Conservation (phyloP, 2,797 vertebrate genomes). For the Chaenodraco wilsoni region DNA sequence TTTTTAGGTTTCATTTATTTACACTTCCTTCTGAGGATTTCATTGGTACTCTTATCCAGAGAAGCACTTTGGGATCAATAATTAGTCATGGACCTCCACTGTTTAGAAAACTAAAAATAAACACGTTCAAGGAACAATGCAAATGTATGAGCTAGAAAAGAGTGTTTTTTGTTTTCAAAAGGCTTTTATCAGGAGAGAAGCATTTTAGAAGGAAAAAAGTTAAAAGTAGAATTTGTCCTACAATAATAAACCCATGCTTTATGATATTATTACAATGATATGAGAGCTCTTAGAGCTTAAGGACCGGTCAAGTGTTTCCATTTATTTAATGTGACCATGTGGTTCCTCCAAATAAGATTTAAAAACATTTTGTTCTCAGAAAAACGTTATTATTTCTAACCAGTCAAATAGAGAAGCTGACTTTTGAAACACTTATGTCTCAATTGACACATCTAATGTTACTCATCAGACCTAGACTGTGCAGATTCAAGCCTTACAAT, state of each 20-base stretch:
- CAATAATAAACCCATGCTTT: neutral
- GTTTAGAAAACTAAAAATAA: constrained; percentile 53
- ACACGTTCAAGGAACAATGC: constrained; percentile 18
- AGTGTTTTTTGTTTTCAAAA: neutral
- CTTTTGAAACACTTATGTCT: neutral
- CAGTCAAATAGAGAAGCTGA: neutral
- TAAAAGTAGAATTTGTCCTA: constrained; percentile 18
- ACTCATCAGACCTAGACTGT: neutral
- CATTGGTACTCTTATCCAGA: constrained; percentile 32
- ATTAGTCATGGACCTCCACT: constrained; percentile 45
- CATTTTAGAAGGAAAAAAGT: neutral
- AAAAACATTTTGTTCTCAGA: too few relatives aligned
- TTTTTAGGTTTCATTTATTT: constrained; percentile 32
- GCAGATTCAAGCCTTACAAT: too few relatives aligned
- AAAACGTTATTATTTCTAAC: neutral
- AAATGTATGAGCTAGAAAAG: constrained; percentile 36
- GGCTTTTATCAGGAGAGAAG: constrained; percentile 12
- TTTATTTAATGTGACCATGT: neutral
- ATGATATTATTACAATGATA: constrained; percentile 8
- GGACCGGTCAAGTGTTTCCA: neutral
- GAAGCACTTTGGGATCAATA: constrained; percentile 40
- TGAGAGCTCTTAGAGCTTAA: neutral
- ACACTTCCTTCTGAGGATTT: constrained; percentile 24
- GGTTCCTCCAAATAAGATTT: neutral
- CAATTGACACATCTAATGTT: neutral